These are phyloP conservation scores for Hirtodrosophila cameraria DNA, from an alignment of 2,888 invertebrate genomes.

Conservation along the genomic window DNA sequence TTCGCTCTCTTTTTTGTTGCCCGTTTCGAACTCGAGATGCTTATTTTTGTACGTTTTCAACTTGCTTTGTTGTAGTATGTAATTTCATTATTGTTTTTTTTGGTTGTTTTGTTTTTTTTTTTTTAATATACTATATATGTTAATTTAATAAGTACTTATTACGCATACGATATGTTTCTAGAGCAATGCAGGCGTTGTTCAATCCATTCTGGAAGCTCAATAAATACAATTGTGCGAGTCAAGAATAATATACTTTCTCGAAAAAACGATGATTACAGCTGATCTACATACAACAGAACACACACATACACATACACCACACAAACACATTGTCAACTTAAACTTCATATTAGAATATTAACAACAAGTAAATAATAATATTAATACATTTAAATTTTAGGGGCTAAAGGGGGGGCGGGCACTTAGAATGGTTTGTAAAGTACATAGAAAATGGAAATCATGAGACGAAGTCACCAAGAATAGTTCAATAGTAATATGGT, in stretches of 20 bases:
- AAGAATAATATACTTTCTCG: slow-evolving; percentile 26
- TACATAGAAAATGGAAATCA: not conserved
- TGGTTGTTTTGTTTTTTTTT: not conserved
- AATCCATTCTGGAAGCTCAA: slow-evolving; percentile 71
- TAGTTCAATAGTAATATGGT: not conserved
- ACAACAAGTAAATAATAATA: slow-evolving; percentile 16
- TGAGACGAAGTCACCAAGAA: not conserved
- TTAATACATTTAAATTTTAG: slow-evolving; percentile 1
- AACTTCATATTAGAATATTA: slow-evolving; percentile 14
- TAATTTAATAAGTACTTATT: slow-evolving; percentile 26
- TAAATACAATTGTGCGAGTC: slow-evolving; percentile 38
- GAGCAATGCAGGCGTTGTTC: slow-evolving; percentile 80
- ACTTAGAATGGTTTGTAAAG: not conserved
- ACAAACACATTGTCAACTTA: slow-evolving; percentile 14
- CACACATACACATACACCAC: slow-evolving; percentile 11
- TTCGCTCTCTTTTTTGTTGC: not conserved
- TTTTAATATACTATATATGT: slow-evolving; percentile 4
- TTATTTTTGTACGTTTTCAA: not conserved
- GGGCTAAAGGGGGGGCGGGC: not conserved
- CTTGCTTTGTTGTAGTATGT: slow-evolving; percentile 1
- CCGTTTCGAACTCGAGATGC: not conserved
- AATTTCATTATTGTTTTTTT: slow-evolving; percentile 4
- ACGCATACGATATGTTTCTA: slow-evolving; percentile 58
- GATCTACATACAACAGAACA: slow-evolving; percentile 35
- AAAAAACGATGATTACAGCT: slow-evolving; percentile 31